Conservation (phyloP, 2,888 invertebrate species). For the Plebejus melissa region DNA sequence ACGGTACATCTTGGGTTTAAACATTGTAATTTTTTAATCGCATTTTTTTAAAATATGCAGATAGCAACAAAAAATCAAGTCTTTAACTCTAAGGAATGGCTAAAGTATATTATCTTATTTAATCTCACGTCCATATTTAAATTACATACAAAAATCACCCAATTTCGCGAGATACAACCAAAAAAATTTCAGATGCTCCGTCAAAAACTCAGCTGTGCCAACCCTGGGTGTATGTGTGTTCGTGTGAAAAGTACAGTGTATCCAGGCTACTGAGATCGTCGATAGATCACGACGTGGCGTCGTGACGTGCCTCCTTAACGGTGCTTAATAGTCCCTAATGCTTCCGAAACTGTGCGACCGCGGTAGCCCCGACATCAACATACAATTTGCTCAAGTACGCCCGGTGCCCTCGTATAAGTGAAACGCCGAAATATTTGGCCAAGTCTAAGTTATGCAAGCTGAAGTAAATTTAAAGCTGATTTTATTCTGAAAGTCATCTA, state of each 20-base stretch:
- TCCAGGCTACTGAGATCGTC: slow-evolving; percentile 70
- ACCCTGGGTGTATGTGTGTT: slow-evolving; percentile 36
- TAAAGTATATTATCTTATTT: not conserved
- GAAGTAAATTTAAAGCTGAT: not conserved
- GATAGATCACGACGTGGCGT: slow-evolving; percentile 75
- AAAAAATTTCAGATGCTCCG: too few relatives aligned
- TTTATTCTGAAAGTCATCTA: too few relatives aligned
- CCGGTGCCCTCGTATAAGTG: slow-evolving; percentile 39
- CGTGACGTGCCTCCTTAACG: slow-evolving; percentile 76
- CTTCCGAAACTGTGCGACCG: slow-evolving; percentile 79
- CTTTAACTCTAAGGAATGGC: too few relatives aligned
- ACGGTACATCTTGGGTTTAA: not conserved
- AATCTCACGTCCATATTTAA: not conserved
- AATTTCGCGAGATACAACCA: not conserved
- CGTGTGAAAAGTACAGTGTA: slow-evolving; percentile 66
- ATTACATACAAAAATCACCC: not conserved
- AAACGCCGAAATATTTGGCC: not conserved
- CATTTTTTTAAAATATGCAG: too few relatives aligned
- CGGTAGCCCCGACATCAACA: slow-evolving; percentile 74
- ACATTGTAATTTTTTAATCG: not conserved
- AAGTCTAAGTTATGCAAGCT: not conserved
- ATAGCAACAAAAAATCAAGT: too few relatives aligned
- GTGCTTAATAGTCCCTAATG: slow-evolving; percentile 78
- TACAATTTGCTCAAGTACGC: slow-evolving; percentile 58
- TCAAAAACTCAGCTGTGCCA: not conserved